phyloP scores from a whole-genome alignment of 2,888 invertebrate species.

The Leptopilina myrica region DNA sequence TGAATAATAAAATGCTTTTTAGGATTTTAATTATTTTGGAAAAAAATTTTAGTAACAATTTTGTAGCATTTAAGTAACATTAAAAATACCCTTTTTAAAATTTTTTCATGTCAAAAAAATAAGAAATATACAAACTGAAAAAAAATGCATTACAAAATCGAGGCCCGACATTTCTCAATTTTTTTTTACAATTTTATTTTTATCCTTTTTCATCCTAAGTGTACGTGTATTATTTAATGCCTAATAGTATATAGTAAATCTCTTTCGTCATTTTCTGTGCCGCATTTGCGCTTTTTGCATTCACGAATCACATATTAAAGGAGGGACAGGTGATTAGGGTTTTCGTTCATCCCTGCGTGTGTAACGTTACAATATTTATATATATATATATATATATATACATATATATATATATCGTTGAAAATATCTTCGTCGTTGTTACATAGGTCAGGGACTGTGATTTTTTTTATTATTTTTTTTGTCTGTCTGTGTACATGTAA shows the following conservation, averaged over 20 bases:
- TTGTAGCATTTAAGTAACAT: too few relatives aligned
- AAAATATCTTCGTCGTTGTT: constrained; percentile 41
- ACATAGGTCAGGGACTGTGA: constrained; percentile 39
- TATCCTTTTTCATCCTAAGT: constrained; percentile 53
- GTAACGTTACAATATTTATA: constrained; percentile 21
- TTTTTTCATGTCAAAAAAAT: not conserved
- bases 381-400: not conserved
- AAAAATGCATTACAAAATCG: constrained; percentile 23
- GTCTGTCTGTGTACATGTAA: not conserved
- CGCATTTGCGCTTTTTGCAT: constrained; percentile 48
- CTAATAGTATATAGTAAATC: constrained; percentile 52
- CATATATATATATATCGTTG: constrained; percentile 29
- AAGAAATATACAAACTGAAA: not conserved
- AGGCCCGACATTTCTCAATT: constrained; percentile 4
- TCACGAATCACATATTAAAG: constrained; percentile 42
- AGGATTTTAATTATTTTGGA: too few relatives aligned
- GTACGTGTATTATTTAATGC: constrained; percentile 51
- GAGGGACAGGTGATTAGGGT: constrained; percentile 40
- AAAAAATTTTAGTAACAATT: too few relatives aligned
- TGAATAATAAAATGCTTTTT: too few relatives aligned
- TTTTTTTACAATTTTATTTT: constrained; percentile 48
- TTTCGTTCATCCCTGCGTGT: constrained; percentile 42
- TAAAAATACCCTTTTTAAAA: not conserved
- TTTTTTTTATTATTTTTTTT: not conserved
- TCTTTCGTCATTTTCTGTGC: constrained; percentile 50